Percentiles rank a stretch among this genome's conserved stretches.
Conservation (phyloP, 30 jellyfish, hydroid and myxozoan species). For the Nemopilema nomurai region DNA sequence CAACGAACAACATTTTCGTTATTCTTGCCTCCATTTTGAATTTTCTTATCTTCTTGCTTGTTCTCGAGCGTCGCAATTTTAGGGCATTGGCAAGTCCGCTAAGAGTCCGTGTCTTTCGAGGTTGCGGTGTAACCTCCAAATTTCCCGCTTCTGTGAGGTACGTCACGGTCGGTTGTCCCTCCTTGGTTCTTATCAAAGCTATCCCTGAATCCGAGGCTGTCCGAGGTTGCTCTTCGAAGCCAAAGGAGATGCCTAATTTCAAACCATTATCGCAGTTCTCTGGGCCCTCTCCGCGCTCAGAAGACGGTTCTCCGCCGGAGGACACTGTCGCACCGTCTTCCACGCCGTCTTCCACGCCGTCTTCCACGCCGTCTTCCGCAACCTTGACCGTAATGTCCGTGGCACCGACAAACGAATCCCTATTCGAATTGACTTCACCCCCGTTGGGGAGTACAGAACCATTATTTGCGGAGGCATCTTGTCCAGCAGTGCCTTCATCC, state of each 20-base stretch:
- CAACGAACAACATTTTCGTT: conserved; percentile 87
- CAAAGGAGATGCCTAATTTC: not conserved
- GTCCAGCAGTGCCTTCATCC: not conserved
- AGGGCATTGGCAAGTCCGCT: conserved; percentile 22
- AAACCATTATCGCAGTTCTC: not conserved
- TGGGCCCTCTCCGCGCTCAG: not conserved
- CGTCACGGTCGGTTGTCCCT: not conserved
- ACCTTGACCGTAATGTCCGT: not conserved
- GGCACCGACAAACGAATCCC: not conserved
- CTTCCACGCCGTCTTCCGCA: not conserved
- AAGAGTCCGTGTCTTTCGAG: conserved; percentile 25
- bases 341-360: not conserved
- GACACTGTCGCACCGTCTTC: not conserved
- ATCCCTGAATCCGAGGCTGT: conserved; percentile 39
- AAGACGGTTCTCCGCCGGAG: not conserved
- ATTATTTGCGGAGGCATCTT: not conserved
- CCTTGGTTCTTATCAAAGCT: conserved; percentile 1
- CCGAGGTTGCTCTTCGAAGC: not conserved
- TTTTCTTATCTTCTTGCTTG: conserved; percentile 46
- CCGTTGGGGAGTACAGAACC: conserved; percentile 1
- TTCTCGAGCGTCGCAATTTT: conserved; percentile 10
- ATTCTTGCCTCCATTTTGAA: conserved; percentile 74
- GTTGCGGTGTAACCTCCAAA: not conserved
- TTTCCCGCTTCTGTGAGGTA: not conserved
- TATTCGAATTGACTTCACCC: conserved; percentile 36